Conservation (phyloP, 2,888 invertebrate genomes). For the Polyommatus icarus region DNA sequence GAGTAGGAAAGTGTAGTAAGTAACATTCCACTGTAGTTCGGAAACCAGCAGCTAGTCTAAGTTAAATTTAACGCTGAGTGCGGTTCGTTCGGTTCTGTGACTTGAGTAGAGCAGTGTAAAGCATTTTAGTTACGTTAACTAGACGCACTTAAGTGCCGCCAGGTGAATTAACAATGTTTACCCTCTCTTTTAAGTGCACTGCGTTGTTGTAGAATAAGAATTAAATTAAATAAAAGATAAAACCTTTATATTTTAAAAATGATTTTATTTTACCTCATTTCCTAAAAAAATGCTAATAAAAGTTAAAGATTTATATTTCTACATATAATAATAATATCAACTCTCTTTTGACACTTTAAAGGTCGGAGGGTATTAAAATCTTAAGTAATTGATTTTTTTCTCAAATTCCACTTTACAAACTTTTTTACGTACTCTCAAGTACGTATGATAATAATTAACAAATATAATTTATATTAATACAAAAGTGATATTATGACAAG, state of each 20-base stretch:
- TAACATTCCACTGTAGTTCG: constrained; percentile 69
- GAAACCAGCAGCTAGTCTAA: constrained; percentile 73
- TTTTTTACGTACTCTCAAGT: no score
- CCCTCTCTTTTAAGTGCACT: constrained; percentile 62
- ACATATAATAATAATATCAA: no score
- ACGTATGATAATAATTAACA: no score
- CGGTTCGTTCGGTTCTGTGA: background rate
- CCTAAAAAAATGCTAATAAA: background rate
- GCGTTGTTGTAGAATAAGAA: constrained; percentile 48
- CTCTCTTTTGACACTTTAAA: no score
- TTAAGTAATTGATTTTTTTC: no score
- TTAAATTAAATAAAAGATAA: constrained; percentile 53
- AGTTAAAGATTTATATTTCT: background rate
- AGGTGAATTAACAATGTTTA: constrained; percentile 53
- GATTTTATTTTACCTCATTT: constrained; percentile 13
- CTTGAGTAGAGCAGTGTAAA: constrained; percentile 44
- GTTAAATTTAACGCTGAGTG: constrained; percentile 55
- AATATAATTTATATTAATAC: no score
- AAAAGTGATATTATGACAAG: no score
- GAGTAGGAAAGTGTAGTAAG: constrained; percentile 51
- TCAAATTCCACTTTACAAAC: no score
- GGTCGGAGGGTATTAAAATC: no score
- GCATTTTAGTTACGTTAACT: constrained; percentile 64
- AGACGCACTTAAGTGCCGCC: constrained; percentile 46
- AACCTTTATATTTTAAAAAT: constrained; percentile 35